phyloP scores from a whole-genome alignment of 2,888 invertebrate genomes.

The Coremacera marginata region DNA sequence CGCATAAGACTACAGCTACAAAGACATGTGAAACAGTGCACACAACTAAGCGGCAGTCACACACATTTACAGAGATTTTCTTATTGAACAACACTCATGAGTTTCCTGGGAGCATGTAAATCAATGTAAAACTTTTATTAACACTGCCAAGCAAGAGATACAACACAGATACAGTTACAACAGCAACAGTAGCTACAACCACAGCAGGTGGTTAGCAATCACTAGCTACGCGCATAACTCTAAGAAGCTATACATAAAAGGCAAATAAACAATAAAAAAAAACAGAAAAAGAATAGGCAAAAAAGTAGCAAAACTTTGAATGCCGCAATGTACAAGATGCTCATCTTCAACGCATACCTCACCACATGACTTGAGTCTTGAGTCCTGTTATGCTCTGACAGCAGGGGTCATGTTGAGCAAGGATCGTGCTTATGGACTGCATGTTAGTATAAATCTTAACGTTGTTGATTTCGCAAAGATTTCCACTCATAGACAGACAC shows the following conservation, averaged over 20 bases:
- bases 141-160: constrained; percentile 23
- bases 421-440: constrained; percentile 23
- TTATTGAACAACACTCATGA: constrained; percentile 46
- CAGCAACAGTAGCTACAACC: not conserved
- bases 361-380: not conserved
- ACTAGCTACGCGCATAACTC: not conserved
- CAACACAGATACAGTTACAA: not conserved
- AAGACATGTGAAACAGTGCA: not conserved
- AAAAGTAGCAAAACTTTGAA: too few species aligned
- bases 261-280: too few species aligned
- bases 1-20: not conserved
- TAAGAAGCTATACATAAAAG: too few species aligned
- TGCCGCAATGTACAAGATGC: not conserved
- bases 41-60: not conserved
- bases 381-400: constrained; percentile 7
- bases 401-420: constrained; percentile 30
- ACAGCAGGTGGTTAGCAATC: not conserved
- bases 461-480: constrained; percentile 22
- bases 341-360: not conserved
- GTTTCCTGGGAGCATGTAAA: constrained; percentile 52
- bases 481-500: not conserved
- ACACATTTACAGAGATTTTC: not conserved
- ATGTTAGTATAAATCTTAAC: constrained; percentile 22
- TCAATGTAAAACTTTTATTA: constrained; percentile 54
- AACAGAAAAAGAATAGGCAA: too few species aligned